These are phyloP conservation scores for Vulpes ferrilata DNA, from an alignment of 2,113 vertebrate genomes.

Conservation along the genomic window DNA sequence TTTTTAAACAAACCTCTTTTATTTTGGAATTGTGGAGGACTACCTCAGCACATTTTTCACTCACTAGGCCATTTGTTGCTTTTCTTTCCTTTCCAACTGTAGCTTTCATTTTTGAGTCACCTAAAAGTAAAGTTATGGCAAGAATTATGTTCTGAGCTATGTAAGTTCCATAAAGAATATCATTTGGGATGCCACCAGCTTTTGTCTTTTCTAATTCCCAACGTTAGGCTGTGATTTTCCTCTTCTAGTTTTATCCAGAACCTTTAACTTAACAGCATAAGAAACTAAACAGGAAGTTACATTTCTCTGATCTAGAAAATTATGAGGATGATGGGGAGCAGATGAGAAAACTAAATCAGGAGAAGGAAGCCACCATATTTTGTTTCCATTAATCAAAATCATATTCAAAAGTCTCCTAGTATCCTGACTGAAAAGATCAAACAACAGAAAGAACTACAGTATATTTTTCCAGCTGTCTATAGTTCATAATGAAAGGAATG, in stretches of 20 bases:
- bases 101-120: not conserved
- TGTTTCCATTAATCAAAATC: constrained; percentile 53
- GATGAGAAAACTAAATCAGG: constrained; percentile 17
- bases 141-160: not conserved
- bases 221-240: constrained; percentile 28
- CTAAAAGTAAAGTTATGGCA: not conserved
- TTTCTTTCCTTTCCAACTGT: constrained; percentile 1
- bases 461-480: constrained; percentile 16
- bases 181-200: not conserved
- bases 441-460: not conserved
- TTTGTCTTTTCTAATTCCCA: constrained; percentile 28
- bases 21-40: not conserved
- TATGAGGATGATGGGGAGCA: constrained; percentile 50
- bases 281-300: constrained; percentile 65
- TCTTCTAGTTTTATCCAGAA: constrained; percentile 50
- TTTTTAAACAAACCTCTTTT: not conserved
- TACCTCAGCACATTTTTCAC: not conserved
- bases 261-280: constrained; percentile 45
- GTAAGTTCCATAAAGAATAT: not conserved
- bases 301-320: constrained; percentile 60
- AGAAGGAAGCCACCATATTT: not conserved
- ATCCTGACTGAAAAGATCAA: not conserved
- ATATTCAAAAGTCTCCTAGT: not conserved
- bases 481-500: not conserved
- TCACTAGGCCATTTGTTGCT: not conserved